These are phyloP conservation scores for Mercenaria mercenaria DNA, from an alignment of 1,140 invertebrate species.

Conservation along the genomic window DNA sequence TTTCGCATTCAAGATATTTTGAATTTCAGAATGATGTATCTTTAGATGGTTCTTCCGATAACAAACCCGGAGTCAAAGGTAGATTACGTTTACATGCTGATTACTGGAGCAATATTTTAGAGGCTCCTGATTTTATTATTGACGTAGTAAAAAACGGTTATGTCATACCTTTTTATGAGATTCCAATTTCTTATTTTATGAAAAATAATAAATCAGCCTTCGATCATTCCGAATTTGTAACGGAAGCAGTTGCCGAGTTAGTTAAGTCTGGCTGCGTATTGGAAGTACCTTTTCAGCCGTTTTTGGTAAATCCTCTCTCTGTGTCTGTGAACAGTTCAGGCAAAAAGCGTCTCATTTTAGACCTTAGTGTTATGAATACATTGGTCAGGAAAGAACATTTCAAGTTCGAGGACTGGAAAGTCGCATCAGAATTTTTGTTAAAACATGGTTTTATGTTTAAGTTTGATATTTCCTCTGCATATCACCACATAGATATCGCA, in stretches of 20 bases:
- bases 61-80: background rate
- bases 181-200: background rate
- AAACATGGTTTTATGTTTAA: background rate
- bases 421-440: background rate
- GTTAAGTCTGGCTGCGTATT: constrained; percentile 3
- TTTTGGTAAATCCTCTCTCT: constrained; percentile 3
- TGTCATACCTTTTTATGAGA: constrained; percentile 20
- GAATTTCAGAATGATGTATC: background rate
- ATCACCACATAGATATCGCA: background rate
- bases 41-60: background rate
- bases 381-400: constrained; percentile 31
- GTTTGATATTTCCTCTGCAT: background rate
- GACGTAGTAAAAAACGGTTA: constrained; percentile 30
- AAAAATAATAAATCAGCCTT: constrained; percentile 24
- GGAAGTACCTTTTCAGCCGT: constrained; percentile 19
- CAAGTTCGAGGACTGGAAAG: constrained; percentile 22
- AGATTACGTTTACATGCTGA: background rate
- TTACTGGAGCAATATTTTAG: constrained; percentile 3
- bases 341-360: constrained; percentile 63
- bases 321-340: constrained; percentile 19
- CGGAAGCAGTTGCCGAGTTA: background rate
- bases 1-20: background rate
- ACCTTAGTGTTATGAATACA: constrained; percentile 29
- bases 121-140: constrained; percentile 2
- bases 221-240: background rate